Conservation (phyloP, 2,113 vertebrate species). For the Empidonax traillii region DNA sequence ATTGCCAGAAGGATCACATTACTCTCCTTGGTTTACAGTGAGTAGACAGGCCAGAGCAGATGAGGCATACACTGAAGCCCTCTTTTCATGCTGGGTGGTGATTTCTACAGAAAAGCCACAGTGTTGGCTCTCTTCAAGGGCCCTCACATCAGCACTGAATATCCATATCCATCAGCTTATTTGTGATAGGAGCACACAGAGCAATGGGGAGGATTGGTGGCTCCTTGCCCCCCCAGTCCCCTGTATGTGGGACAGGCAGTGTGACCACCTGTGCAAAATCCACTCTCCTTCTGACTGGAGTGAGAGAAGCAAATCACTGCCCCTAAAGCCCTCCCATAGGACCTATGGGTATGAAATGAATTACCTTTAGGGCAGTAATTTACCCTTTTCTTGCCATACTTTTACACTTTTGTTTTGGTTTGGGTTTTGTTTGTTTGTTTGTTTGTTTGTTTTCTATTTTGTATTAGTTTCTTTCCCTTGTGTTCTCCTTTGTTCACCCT, state of each 20-base stretch:
- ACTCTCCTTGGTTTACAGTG: not conserved
- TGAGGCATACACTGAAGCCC: not conserved
- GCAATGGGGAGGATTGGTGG: no score
- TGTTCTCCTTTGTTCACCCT: fast-evolving
- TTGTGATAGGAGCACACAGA: fast-evolving
- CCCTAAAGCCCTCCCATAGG: not conserved
- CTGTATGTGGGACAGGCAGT: fast-evolving
- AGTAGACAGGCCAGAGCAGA: not conserved
- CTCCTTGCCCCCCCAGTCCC: fast-evolving
- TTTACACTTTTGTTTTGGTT: not conserved
- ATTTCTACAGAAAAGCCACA: not conserved
- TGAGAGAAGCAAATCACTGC: not conserved
- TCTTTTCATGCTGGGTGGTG: not conserved
- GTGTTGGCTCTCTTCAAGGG: not conserved
- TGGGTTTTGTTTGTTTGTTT: no score
- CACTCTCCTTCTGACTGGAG: fast-evolving
- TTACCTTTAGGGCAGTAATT: not conserved
- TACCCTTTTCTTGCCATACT: not conserved
- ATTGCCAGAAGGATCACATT: not conserved
- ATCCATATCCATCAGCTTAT: not conserved
- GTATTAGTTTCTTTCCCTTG: not conserved
- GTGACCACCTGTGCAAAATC: fast-evolving
- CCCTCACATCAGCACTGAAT: not conserved
- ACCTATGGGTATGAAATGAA: not conserved
- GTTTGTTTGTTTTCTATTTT: not conserved